A percentile compares a stretch with the other conserved stretches of the same genome.
Evolutionary conservation across 2,797 vertebrate genomes (phyloP).

Genomic region (Myotis vivesi): DNA sequence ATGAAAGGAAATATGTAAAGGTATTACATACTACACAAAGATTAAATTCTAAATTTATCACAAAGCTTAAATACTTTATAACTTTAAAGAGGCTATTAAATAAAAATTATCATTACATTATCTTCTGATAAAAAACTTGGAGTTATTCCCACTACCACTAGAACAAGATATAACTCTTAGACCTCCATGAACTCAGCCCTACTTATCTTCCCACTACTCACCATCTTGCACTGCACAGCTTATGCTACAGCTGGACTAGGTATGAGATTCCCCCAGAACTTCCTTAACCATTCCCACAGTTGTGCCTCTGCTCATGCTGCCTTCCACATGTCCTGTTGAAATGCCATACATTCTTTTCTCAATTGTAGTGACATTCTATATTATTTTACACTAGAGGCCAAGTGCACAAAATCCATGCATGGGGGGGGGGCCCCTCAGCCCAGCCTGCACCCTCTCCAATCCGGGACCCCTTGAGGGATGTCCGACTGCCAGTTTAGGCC

Average conservation of each 20-base stretch:
- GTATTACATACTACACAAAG: neutral
- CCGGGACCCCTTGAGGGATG: too few relatives aligned
- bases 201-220: neutral
- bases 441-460: too few relatives aligned
- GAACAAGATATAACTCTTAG: neutral
- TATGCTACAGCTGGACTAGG: neutral
- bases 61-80: neutral
- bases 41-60: constrained; percentile 7
- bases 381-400: neutral
- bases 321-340: neutral
- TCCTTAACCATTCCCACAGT: neutral
- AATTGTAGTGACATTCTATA: neutral
- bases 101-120: constrained; percentile 5
- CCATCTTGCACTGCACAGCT: neutral
- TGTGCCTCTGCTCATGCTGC: neutral
- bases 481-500: too few relatives aligned
- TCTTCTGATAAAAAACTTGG: neutral
- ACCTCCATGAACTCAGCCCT: neutral
- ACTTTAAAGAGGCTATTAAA: neutral
- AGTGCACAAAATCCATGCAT: too few relatives aligned
- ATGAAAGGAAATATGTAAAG: neutral
- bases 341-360: neutral
- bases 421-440: too few relatives aligned
- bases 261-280: neutral
- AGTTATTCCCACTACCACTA: neutral